These are phyloP conservation scores for Leiothrix lutea DNA, from an alignment of 2,113 vertebrate genomes.

Conservation along the genomic window DNA sequence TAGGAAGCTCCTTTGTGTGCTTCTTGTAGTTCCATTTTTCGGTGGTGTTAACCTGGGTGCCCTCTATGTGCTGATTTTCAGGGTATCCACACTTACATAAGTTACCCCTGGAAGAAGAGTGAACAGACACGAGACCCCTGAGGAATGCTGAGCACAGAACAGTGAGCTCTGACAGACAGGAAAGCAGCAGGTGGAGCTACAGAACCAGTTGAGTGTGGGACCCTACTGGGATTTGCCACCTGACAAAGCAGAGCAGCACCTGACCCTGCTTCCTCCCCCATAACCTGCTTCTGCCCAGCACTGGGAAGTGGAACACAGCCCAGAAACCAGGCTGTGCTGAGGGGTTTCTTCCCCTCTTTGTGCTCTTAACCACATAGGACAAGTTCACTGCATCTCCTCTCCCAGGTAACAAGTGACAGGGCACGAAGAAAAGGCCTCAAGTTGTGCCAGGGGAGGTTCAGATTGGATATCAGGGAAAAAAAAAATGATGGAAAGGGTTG, in stretches of 20 bases:
- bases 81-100: conserved; percentile 77
- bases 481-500: background rate
- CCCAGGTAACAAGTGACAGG: background rate
- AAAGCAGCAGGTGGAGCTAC: background rate
- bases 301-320: too few relatives aligned
- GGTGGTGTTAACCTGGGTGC: conserved; percentile 66
- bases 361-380: background rate
- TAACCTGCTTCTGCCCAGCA: background rate
- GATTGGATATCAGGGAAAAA: rapidly evolving
- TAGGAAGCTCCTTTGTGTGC: conserved; percentile 77
- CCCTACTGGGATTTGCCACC: background rate
- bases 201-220: background rate
- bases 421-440: background rate
- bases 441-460: background rate
- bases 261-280: background rate
- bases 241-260: background rate
- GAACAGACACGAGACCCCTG: background rate
- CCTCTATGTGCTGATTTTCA: conserved; percentile 75
- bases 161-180: background rate
- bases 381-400: background rate
- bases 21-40: conserved; percentile 83
- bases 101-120: conserved; percentile 52
- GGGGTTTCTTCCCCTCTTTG: background rate
- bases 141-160: background rate
- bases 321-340: background rate